Conservation (phyloP, 2,888 invertebrate species). For the Hirtodrosophila histrioides region DNA sequence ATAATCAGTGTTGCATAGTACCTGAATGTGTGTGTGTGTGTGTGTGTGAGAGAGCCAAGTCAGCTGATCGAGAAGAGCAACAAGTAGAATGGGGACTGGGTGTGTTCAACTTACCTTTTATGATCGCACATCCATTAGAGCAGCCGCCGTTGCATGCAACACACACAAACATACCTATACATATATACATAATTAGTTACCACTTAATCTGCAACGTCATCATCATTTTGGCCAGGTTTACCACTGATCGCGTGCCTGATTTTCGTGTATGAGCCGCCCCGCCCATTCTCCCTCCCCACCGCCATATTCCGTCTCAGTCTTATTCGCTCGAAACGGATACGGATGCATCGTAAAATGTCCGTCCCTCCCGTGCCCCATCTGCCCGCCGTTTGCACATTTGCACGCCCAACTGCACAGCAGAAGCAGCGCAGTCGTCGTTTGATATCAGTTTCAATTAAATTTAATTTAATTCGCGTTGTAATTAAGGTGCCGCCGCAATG, state of each 20-base stretch:
- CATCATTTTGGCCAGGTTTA: slow-evolving; percentile 16
- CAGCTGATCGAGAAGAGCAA: slow-evolving; percentile 12
- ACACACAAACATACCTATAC: slow-evolving; percentile 39
- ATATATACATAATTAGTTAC: slow-evolving; percentile 61
- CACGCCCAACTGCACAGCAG: slow-evolving; percentile 54
- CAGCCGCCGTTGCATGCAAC: slow-evolving; percentile 40
- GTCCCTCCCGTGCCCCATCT: slow-evolving; percentile 7
- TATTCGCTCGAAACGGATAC: slow-evolving; percentile 63
- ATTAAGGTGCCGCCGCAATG: slow-evolving; percentile 54
- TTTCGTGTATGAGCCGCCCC: slow-evolving; percentile 28
- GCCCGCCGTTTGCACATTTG: slow-evolving; percentile 34
- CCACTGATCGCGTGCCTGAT: slow-evolving; percentile 45
- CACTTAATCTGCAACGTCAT: slow-evolving; percentile 35
- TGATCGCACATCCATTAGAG: slow-evolving; percentile 42
- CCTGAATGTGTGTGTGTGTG: too few species aligned
- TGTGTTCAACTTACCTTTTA: slow-evolving; percentile 14
- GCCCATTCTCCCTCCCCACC: slow-evolving; percentile 28
- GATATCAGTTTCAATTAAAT: slow-evolving; percentile 64
- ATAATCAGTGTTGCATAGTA: too few species aligned
- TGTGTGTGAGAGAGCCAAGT: neutral
- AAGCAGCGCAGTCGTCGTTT: slow-evolving; percentile 28
- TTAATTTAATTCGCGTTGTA: slow-evolving; percentile 61
- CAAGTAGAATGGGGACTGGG: slow-evolving; percentile 18
- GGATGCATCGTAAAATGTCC: slow-evolving; percentile 54
- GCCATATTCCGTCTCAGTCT: slow-evolving; percentile 19